Evolutionary conservation across 2,113 vertebrate species (phyloP).

Genomic region (Genyomyrus donnyi): DNA sequence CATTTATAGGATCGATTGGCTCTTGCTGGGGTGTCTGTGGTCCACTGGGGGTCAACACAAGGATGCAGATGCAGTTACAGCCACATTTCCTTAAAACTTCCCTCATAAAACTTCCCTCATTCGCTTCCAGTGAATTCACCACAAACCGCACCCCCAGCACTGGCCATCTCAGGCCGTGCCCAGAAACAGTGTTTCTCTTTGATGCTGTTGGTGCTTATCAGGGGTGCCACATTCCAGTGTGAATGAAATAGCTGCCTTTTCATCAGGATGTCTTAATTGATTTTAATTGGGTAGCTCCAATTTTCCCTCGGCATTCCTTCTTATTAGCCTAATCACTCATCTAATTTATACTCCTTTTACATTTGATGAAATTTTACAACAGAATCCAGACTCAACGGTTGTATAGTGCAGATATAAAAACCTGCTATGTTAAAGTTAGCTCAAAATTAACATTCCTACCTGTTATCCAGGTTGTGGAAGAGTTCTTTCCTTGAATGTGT

Average conservation of each 20-base stretch:
- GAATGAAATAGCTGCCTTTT: neutral
- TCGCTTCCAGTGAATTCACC: neutral
- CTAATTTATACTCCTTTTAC: neutral
- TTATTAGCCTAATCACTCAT: neutral
- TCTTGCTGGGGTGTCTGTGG: neutral
- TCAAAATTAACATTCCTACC: neutral
- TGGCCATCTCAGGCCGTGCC: neutral
- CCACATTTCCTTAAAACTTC: neutral
- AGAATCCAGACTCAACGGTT: neutral
- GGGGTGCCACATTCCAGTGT: neutral
- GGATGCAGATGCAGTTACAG: neutral
- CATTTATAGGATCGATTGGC: neutral
- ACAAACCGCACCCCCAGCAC: neutral
- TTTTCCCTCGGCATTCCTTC: neutral
- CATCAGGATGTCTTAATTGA: neutral
- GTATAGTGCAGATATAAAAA: neutral
- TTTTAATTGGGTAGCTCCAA: neutral
- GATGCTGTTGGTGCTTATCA: neutral
- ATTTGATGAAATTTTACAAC: neutral
- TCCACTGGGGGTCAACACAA: neutral
- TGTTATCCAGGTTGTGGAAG: neutral
- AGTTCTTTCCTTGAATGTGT: neutral
- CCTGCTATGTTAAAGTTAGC: neutral
- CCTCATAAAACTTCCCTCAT: neutral
- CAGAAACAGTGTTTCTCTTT: neutral